Percentiles rank a stretch among this genome's conserved stretches.
Evolutionary conservation across 2,797 vertebrate species (phyloP).

Genomic region (Bradypodion ventrale): DNA sequence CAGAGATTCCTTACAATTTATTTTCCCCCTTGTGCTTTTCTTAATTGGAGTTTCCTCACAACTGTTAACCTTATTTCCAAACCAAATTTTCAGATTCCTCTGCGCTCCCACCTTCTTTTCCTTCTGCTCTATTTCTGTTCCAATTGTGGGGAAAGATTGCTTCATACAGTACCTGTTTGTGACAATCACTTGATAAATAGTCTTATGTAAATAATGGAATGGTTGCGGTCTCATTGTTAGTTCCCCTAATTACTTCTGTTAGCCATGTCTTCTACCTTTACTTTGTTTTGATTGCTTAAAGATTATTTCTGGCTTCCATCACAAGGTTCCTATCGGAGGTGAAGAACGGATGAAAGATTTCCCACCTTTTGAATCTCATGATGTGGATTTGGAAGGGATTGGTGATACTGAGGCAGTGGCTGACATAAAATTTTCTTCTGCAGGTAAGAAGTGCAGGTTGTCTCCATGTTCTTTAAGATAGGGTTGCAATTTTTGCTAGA

Average conservation of each 20-base stretch:
- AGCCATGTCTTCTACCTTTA: slow-evolving; percentile 9
- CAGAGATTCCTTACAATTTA: not conserved
- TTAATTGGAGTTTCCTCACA: not conserved
- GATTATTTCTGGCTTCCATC: slow-evolving; percentile 32
- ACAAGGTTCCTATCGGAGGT: slow-evolving; percentile 89
- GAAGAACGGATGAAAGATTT: slow-evolving; percentile 87
- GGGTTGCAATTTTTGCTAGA: not conserved
- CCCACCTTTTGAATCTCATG: slow-evolving; percentile 82
- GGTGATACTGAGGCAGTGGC: slow-evolving; percentile 80
- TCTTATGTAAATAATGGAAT: not conserved
- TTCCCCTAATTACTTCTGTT: not conserved
- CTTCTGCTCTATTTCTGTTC: not conserved
- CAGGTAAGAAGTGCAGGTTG: slow-evolving; percentile 77
- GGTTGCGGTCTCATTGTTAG: not conserved
- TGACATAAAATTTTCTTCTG: slow-evolving; percentile 91
- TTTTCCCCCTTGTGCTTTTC: not conserved
- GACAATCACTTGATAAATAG: not conserved
- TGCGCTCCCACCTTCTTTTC: not conserved
- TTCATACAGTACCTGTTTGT: not conserved
- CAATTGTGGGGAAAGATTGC: not conserved
- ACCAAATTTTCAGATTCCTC: not conserved
- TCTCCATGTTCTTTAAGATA: slow-evolving; percentile 29
- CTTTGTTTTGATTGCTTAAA: slow-evolving; percentile 33
- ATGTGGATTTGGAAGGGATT: slow-evolving; percentile 81
- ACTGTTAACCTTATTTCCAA: not conserved